Evolutionary conservation across 2,888 invertebrate genomes (phyloP), one percentile per base, ranked within the genome.

Genomic region (Dasysyrphus albostriatus): DNA sequence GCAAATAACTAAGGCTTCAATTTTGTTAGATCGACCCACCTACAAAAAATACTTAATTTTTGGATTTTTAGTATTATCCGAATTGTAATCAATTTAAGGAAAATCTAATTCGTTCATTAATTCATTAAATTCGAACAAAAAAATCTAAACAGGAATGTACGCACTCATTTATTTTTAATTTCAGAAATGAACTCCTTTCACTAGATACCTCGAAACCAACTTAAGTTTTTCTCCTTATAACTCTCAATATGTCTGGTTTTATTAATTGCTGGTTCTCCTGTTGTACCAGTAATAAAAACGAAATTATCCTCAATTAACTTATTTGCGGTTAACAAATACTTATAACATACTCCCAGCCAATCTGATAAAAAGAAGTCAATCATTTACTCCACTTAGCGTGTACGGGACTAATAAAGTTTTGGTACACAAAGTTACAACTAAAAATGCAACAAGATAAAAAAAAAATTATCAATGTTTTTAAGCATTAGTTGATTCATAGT

Each of bases 291-390:
- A 14, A 24, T 61, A 69, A 83, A 67, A 47, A 44, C 54, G 49
- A 82, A 82, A 82, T 82, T 78, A 78, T 56, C 44, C 74, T 74
- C 79, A 83, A 83, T 83, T 74, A 83, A 83, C 32, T 61, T 79
- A 24, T 24, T 49, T 73, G 34, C 47, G 42, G 32, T 77, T 77
- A 61, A 83, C 32, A 32, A 32, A 5, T 74, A 69, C 67, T 44
- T 24, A 24, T 24, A 24, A 44, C 12, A 29, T 42, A 49, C 47
- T 42, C 49, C 32, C 19, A 12, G 14, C 24, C 47, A 34, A 67
- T 44, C 56, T 9, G 24, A 39, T n/a, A 44, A 47, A 24, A 67
- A 75, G 19, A 34, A 32, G 3, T 24, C 1, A 32, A 32, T 32
- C 5, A 32, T 32, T 32, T 5, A 32, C 32, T 32, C 32, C 5